Evolutionary conservation across 1,140 invertebrate species (phyloP).

Genomic region (Aphelenchoides avenae): DNA sequence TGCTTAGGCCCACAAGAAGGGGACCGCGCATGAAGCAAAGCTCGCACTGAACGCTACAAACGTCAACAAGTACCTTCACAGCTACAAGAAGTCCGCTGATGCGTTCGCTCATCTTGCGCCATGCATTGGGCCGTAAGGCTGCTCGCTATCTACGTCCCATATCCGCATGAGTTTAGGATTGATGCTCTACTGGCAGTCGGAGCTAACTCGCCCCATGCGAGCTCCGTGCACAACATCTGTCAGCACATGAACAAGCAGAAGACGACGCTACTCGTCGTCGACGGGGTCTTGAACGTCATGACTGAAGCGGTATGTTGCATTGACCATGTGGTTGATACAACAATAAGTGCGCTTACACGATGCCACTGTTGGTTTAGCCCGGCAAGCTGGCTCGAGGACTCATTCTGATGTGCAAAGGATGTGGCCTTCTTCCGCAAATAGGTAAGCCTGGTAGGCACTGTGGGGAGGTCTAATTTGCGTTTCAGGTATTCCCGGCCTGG

Average conservation of each 20-base stretch:
- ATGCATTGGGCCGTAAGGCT: slow-evolving; percentile 5
- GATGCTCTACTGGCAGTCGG: slow-evolving; percentile 4
- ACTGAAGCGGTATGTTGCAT: not conserved
- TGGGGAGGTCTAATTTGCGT: too few relatives aligned
- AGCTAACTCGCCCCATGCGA: not conserved
- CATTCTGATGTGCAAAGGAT: slow-evolving; percentile 11
- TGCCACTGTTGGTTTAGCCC: not conserved
- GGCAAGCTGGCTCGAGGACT: not conserved
- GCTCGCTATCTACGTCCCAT: not conserved
- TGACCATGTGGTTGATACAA: not conserved
- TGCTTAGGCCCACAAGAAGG: not conserved
- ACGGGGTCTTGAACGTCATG: not conserved
- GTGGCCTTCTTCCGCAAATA: too few relatives aligned
- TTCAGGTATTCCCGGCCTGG: too few relatives aligned
- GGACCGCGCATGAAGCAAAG: not conserved
- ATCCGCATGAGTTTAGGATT: not conserved
- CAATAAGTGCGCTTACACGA: not conserved
- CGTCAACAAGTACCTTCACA: slow-evolving; percentile 5
- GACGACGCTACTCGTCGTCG: slow-evolving; percentile 7
- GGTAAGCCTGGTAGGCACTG: too few relatives aligned
- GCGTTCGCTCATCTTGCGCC: not conserved
- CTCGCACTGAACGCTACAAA: not conserved
- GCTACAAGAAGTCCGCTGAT: not conserved
- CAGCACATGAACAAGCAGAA: slow-evolving; percentile 1
- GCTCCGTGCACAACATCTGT: not conserved